Evolutionary conservation across 1,140 invertebrate species (phyloP), one percentile per base, ranked within the genome.

Genomic region (Lordiphosa mommai): DNA sequence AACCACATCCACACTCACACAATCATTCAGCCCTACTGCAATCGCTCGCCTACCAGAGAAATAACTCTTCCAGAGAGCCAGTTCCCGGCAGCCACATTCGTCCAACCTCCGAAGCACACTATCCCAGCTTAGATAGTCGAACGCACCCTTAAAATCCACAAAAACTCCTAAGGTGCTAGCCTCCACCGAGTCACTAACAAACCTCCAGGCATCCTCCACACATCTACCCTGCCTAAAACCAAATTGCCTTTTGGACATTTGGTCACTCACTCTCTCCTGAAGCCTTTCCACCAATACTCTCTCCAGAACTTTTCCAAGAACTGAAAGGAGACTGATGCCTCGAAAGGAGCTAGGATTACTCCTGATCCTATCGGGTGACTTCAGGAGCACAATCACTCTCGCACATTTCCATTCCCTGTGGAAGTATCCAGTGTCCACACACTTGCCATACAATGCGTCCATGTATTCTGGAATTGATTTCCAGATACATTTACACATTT

Each of bases 251-350:
- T 17, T 29, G 14, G 27, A 33, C 43, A 46, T 32, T 14, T 46
- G 43, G 9, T 17, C 32, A 23, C 5, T 30, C 4, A 51, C 36
- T 40, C 12, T 38, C 20, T 40, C 34, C 16, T 16, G 10, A 27
- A 40, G 23, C 23, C 30, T 33, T 7, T 17, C 16, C 16, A 17
- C 16, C 16, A 17, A 3, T 17, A 17, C 16, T 17, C 16, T 17
- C 3, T 17, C 16, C 16, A 17, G 16, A 17, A 17, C 16, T 17
- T 17, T 17, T 17, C 16, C 16, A 34, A 65, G 52, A 0, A 64
- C 41, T 8, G 55, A 47, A n/a, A 59, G 32, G 7, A 64, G 29
- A 30, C 61, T 47, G 8, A 58, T 60, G 7, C 55, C 61, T 0
- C 53, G 38, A 8, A 34, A 56, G 1, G 40, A 60, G 0, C 4